Base-by-base conservation (phyloP, 2,113 vertebrate species). In the Amazona vittata region DNA sequence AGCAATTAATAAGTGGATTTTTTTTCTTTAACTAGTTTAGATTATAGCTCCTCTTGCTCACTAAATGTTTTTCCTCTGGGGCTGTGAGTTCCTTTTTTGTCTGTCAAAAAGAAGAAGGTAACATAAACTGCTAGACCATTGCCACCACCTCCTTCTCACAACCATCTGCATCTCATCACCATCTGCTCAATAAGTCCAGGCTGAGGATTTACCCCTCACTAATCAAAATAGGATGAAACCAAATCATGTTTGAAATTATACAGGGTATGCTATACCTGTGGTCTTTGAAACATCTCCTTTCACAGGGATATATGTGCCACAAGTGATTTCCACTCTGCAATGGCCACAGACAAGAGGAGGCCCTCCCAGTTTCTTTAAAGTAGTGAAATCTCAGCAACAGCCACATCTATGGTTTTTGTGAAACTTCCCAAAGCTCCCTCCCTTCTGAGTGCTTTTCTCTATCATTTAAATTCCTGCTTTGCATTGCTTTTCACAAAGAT, bases 111-210 rank as follows among this genome's bases (percentile, higher is more conserved):
- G 93, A 89, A 96, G 96, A 90, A 83, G 64, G 75, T 81, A 94
- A 60, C 35, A 26, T 62, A 91, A 93, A 95, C 92, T 94, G 94
- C 90, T 76, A 96, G 96, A 96, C 95, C 92, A 91, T 94, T 16
- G 8, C 81, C 86, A 74, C 86, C 94, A 91, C 83, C 94, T 91
- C 86, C 89, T 95, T 82, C 93, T 94, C 91, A 82, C 60, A 81
- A 26, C 47, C 77, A 68, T 78, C 96, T 84, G 73, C 77, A 55
- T 33, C 83, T 94, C 73, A 24, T 55, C 86, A 64, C 89, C 94
- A 86, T 74, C 95, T 96, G 94, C 63, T 95, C 94, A 52, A 55
- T 63, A 55, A 71, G 53, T 60, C 80, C 57, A 55, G 57, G n/a
- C 4, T 59, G 86, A 94, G 92, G 92, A 93, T 91, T 89, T 79